These are phyloP conservation scores for Macrosteles quadrilineatus DNA, from an alignment of 1,140 invertebrate species.

Conservation along the genomic window DNA sequence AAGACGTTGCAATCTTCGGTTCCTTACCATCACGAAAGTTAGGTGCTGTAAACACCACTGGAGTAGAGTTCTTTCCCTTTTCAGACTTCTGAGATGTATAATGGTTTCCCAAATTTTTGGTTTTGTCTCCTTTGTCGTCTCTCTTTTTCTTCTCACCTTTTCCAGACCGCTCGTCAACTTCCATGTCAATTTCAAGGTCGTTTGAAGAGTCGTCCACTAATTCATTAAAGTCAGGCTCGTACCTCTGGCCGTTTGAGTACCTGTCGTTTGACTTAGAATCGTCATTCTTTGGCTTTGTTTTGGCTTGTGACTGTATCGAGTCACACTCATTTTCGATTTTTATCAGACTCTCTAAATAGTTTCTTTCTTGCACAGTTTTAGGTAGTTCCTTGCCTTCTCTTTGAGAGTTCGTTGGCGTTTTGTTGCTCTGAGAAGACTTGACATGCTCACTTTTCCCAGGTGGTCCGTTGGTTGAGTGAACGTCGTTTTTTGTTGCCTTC, in stretches of 20 bases:
- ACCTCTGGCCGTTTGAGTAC: slow-evolving; percentile 53
- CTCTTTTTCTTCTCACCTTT: slow-evolving; percentile 35
- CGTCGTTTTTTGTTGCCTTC: slow-evolving; percentile 34
- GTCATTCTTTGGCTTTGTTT: slow-evolving; percentile 47
- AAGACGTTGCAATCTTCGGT: slow-evolving; percentile 49
- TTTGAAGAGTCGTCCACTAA: slow-evolving; percentile 76
- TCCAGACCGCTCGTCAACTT: slow-evolving; percentile 44
- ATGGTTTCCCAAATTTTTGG: slow-evolving; percentile 7
- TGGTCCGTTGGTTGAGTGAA: slow-evolving; percentile 20
- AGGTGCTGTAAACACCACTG: slow-evolving; percentile 62
- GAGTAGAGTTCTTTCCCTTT: not conserved
- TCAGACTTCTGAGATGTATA: not conserved
- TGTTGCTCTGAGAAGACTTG: slow-evolving; percentile 38
- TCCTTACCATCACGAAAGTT: slow-evolving; percentile 65
- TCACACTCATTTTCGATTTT: slow-evolving; percentile 58
- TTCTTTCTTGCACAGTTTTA: slow-evolving; percentile 44
- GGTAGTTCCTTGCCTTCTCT: slow-evolving; percentile 44
- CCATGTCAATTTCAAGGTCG: slow-evolving; percentile 78
- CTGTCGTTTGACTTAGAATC: slow-evolving; percentile 49
- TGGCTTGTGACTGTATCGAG: slow-evolving; percentile 51
- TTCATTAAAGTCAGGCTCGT: slow-evolving; percentile 77
- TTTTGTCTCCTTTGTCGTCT: slow-evolving; percentile 18
- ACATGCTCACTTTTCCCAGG: slow-evolving; percentile 44
- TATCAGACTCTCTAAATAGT: slow-evolving; percentile 55
- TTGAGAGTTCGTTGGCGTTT: slow-evolving; percentile 39